phyloP scores from a whole-genome alignment of 2,888 invertebrate species.

The Corythucha ciliata region DNA sequence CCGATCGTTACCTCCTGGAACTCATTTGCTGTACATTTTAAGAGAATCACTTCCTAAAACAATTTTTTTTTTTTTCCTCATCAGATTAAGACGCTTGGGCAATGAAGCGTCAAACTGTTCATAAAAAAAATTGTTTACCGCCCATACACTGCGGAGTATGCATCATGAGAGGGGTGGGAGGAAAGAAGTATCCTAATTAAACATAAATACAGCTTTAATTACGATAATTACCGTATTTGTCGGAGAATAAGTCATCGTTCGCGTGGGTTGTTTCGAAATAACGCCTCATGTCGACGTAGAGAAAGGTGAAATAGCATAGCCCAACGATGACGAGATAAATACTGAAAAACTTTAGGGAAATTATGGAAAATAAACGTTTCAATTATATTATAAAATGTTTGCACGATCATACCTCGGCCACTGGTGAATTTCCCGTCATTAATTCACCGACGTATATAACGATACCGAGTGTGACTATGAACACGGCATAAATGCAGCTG shows the following conservation, averaged over 20 bases:
- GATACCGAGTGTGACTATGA: slow-evolving; percentile 56
- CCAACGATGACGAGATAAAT: slow-evolving; percentile 50
- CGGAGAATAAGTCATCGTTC: slow-evolving; percentile 23
- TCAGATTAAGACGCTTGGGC: too few species aligned
- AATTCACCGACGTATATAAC: slow-evolving; percentile 56
- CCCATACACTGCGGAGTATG: too few species aligned
- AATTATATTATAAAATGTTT: background rate
- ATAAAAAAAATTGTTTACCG: too few species aligned
- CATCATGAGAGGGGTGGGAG: too few species aligned
- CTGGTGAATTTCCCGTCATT: slow-evolving; percentile 43
- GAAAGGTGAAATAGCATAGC: slow-evolving; percentile 51
- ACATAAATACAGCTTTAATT: background rate
- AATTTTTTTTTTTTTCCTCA: too few species aligned
- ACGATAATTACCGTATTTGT: slow-evolving; percentile 27
- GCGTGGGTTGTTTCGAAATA: slow-evolving; percentile 43
- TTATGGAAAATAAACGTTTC: background rate
- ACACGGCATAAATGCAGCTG: slow-evolving; percentile 59
- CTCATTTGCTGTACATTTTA: too few species aligned
- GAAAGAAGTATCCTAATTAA: too few species aligned
- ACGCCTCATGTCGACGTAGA: slow-evolving; percentile 53
- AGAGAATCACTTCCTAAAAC: too few species aligned
- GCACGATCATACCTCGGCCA: slow-evolving; percentile 47
- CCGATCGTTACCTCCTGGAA: too few species aligned
- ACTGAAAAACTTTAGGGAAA: slow-evolving; percentile 51
- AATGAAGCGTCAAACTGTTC: too few species aligned